phyloP scores from a whole-genome alignment of 2,113 vertebrate genomes.

The Austrofundulus limnaeus region DNA sequence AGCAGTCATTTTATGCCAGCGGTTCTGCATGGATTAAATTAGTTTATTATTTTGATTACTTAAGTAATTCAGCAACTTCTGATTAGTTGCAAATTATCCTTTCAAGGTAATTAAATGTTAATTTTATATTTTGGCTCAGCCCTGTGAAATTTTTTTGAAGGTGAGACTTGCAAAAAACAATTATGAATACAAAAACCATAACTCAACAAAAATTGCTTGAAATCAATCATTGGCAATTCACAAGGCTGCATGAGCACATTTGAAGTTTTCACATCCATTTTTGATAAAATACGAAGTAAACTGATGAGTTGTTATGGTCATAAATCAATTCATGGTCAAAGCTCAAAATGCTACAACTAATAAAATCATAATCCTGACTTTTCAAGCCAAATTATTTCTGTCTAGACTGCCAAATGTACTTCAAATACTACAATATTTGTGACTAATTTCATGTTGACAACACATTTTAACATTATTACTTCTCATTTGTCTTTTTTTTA shows the following conservation, averaged over 20 bases:
- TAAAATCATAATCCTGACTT: not conserved
- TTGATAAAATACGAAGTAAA: not conserved
- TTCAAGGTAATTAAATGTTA: no score
- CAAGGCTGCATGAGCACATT: not conserved
- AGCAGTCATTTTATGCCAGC: not conserved
- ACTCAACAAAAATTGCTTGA: not conserved
- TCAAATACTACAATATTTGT: slow-evolving; percentile 2
- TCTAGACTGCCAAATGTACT: not conserved
- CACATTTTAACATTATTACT: not conserved
- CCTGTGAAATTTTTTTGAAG: no score
- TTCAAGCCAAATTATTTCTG: not conserved
- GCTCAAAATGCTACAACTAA: not conserved
- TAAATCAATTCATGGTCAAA: not conserved
- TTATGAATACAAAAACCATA: no score
- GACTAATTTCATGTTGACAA: not conserved
- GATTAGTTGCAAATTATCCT: no score
- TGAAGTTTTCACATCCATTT: not conserved
- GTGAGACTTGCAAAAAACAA: no score
- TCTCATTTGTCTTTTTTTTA: not conserved
- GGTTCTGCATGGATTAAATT: not conserved
- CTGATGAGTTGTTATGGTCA: not conserved
- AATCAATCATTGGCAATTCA: not conserved
- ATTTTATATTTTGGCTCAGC: no score
- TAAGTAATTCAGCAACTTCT: not conserved
- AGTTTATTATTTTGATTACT: not conserved